These are phyloP conservation scores for Pegoplata infirma DNA, from an alignment of 2,888 invertebrate genomes.

Conservation along the genomic window DNA sequence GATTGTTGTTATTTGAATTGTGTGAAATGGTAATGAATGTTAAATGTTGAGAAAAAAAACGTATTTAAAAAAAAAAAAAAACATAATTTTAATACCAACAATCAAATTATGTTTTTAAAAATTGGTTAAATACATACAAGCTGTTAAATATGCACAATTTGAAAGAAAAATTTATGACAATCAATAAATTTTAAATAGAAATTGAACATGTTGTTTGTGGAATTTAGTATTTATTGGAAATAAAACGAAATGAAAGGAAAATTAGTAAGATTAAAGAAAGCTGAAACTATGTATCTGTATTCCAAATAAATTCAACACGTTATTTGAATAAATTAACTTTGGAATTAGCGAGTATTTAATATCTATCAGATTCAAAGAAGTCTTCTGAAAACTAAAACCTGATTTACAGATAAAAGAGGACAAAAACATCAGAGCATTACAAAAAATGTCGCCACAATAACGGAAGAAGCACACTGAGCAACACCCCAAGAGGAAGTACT, in stretches of 20 bases:
- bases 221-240: background rate
- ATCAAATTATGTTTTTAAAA: constrained; percentile 46
- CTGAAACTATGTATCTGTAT: no score
- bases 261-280: constrained; percentile 34
- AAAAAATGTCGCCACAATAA: no score
- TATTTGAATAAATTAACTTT: no score
- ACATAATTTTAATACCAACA: constrained; percentile 30
- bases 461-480: no score
- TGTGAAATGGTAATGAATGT: constrained; percentile 47
- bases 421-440: no score
- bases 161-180: constrained; percentile 40
- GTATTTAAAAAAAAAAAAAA: no score
- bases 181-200: constrained; percentile 36
- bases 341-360: no score
- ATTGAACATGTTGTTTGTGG: background rate
- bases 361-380: no score
- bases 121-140: constrained; percentile 24
- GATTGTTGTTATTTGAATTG: constrained; percentile 1
- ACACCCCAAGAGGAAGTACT: no score
- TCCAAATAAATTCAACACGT: no score
- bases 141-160: constrained; percentile 34
- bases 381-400: no score
- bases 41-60: constrained; percentile 47
- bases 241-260: constrained; percentile 9
- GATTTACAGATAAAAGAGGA: no score